Conservation (phyloP, 2,113 vertebrate genomes). For the Malurus alboscapulatus region DNA sequence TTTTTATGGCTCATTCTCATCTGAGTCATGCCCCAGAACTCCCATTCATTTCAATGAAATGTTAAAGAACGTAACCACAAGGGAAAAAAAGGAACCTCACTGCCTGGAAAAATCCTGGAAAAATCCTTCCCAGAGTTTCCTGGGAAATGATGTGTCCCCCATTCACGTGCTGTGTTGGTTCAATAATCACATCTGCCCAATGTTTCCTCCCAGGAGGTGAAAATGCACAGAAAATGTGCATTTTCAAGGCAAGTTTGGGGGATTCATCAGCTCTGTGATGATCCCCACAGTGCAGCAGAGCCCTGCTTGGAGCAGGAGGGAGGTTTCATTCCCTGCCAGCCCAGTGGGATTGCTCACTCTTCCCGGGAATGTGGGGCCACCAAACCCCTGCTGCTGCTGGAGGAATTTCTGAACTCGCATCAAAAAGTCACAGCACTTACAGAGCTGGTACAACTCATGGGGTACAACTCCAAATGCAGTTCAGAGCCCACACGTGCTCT, state of each 20-base stretch:
- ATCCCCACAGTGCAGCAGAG: neutral
- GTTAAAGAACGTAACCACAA: neutral
- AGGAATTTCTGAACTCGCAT: neutral
- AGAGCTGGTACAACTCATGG: neutral
- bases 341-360: neutral
- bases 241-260: neutral
- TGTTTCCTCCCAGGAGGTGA: neutral
- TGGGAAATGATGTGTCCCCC: neutral
- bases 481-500: rapidly evolving
- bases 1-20: slow-evolving; percentile 16
- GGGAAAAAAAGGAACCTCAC: neutral
- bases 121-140: neutral
- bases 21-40: slow-evolving; percentile 32
- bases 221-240: neutral
- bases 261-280: neutral
- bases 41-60: slow-evolving; percentile 1
- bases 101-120: neutral
- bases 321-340: neutral
- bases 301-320: neutral
- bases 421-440: neutral
- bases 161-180: rapidly evolving
- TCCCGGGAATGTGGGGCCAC: rapidly evolving
- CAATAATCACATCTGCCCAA: neutral
- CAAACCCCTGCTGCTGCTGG: neutral
- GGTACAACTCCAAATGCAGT: neutral